A percentile compares a stretch with the other conserved stretches of the same genome.
Evolutionary conservation across 2,888 invertebrate genomes (phyloP).

Genomic region (Seira musarum): DNA sequence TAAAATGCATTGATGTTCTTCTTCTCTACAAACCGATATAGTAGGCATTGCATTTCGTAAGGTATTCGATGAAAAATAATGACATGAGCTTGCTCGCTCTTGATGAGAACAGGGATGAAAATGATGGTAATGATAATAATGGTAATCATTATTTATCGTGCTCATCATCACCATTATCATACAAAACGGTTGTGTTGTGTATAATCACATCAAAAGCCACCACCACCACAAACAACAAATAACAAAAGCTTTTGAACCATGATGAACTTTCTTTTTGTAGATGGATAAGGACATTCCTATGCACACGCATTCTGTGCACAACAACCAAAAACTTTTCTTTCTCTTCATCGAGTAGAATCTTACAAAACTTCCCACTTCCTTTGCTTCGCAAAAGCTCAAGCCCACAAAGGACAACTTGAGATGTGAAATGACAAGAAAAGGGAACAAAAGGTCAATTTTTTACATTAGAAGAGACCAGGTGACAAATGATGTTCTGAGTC

Average conservation of each 20-base stretch:
- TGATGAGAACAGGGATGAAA: conserved; percentile 4
- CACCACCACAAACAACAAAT: too few relatives aligned
- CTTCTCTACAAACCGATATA: conserved; percentile 2
- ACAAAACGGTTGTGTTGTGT: conserved; percentile 17
- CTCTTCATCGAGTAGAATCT: too few relatives aligned
- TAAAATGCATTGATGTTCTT: not conserved
- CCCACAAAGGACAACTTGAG: too few relatives aligned
- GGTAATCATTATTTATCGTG: conserved; percentile 32
- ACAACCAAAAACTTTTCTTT: too few relatives aligned
- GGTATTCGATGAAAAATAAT: conserved; percentile 24
- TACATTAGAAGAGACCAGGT: not conserved
- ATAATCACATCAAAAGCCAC: too few relatives aligned
- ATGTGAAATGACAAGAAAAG: not conserved
- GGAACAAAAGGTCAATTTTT: not conserved
- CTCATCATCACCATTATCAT: conserved; percentile 19
- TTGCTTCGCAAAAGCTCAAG: too few relatives aligned
- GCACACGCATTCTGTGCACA: too few relatives aligned
- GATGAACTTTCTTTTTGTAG: too few relatives aligned
- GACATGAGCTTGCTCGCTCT: conserved; percentile 11
- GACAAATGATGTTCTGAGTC: conserved; percentile 27
- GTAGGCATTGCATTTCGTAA: not conserved
- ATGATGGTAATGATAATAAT: conserved; percentile 21
- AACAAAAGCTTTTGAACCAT: too few relatives aligned
- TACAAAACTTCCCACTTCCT: too few relatives aligned
- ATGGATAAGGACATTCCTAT: too few relatives aligned